Conservation (phyloP, 1,140 invertebrate species). For the Zaprionus tsacasi region DNA sequence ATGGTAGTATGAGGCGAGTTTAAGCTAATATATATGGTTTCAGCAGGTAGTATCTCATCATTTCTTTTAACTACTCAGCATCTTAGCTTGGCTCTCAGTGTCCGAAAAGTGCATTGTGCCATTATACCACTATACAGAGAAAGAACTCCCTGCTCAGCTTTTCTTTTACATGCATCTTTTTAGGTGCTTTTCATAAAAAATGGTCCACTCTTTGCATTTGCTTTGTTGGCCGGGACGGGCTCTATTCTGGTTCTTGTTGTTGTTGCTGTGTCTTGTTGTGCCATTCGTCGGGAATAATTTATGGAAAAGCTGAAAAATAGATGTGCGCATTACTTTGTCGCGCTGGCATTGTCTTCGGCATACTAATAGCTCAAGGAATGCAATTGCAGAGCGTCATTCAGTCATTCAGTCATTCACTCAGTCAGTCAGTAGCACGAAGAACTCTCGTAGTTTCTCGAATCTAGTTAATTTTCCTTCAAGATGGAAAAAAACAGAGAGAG, state of each 20-base stretch:
- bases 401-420: not conserved
- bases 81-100: not conserved
- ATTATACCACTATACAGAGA: conserved; percentile 28
- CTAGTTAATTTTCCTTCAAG: conserved; percentile 57
- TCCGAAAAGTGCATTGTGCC: not conserved
- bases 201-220: conserved; percentile 60
- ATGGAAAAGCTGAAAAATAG: conserved; percentile 56
- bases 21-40: no score
- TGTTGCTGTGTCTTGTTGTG: conserved; percentile 6
- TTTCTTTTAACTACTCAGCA: not conserved
- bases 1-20: not conserved
- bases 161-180: conserved; percentile 47
- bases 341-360: conserved; percentile 48
- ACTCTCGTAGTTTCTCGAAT: conserved; percentile 42
- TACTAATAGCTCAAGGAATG: conserved; percentile 66
- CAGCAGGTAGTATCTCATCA: not conserved
- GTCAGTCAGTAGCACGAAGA: conserved; percentile 17
- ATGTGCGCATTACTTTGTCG: conserved; percentile 55
- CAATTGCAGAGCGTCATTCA: conserved; percentile 20
- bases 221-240: conserved; percentile 24
- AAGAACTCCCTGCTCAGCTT: conserved; percentile 26
- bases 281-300: conserved; percentile 74
- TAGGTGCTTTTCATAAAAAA: conserved; percentile 57
- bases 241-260: conserved; percentile 15
- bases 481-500: conserved; percentile 21